Conservation (phyloP, 2,113 vertebrate species). For the Tachysurus fulvidraco region DNA sequence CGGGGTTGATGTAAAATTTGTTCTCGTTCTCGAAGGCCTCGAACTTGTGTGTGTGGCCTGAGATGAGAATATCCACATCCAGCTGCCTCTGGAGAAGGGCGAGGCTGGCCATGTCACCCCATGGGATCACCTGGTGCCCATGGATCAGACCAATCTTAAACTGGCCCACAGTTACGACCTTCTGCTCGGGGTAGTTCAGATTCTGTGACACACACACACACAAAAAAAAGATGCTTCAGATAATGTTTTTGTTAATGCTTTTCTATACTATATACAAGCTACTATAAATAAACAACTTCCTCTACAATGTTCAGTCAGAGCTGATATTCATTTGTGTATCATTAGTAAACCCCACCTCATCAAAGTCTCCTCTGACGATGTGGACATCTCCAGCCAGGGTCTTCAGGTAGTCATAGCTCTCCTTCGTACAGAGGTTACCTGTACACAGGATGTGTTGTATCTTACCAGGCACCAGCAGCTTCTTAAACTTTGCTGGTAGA, state of each 20-base stretch:
- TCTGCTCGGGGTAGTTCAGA: constrained; percentile 98
- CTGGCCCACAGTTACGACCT: constrained; percentile 98
- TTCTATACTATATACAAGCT: not conserved
- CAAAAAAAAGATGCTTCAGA: not conserved
- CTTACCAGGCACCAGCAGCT: constrained; percentile 96
- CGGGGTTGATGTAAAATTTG: constrained; percentile 99
- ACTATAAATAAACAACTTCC: not conserved
- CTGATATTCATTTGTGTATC: not conserved
- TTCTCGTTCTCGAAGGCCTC: constrained; percentile 98
- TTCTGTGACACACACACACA: no score
- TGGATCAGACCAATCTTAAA: constrained; percentile 99
- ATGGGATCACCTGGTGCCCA: constrained; percentile 97
- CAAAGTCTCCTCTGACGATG: constrained; percentile 96
- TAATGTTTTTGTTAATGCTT: not conserved
- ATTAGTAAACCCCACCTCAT: constrained; percentile 78
- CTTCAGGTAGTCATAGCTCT: constrained; percentile 99
- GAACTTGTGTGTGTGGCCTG: constrained; percentile 98
- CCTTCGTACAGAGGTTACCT: constrained; percentile 98
- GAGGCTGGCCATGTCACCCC: constrained; percentile 97
- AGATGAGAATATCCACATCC: constrained; percentile 98
- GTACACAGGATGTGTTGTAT: constrained; percentile 99
- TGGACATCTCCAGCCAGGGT: constrained; percentile 98
- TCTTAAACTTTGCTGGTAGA: constrained; percentile 97
- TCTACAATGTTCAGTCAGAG: not conserved
- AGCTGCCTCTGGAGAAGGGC: constrained; percentile 94